Evolutionary conservation across 2,888 invertebrate genomes (phyloP).

Genomic region (Notocelia uddmanniana): DNA sequence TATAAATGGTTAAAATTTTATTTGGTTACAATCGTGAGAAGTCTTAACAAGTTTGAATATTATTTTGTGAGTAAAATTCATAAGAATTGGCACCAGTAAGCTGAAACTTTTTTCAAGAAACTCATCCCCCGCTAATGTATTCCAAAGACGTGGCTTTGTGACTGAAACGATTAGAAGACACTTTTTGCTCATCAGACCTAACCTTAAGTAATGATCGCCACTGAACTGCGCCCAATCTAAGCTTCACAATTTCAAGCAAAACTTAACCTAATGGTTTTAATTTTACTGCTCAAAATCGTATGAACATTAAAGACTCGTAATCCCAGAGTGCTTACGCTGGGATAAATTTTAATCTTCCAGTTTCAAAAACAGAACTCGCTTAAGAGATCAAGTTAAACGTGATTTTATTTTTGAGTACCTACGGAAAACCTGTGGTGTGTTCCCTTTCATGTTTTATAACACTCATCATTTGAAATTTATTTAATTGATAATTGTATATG

Average conservation of each 20-base stretch:
- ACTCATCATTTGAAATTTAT: neutral
- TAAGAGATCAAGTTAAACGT: conserved; percentile 15
- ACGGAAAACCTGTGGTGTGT: neutral
- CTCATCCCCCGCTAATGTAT: conserved; percentile 8
- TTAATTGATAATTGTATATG: too few species aligned
- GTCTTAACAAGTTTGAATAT: too few species aligned
- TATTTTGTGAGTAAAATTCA: neutral
- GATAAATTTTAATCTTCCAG: conserved; percentile 27
- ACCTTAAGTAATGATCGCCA: conserved; percentile 23
- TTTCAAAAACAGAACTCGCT: conserved; percentile 17
- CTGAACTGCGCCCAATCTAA: conserved; percentile 12
- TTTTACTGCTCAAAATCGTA: neutral
- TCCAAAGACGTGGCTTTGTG: conserved; percentile 8
- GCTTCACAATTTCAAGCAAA: neutral
- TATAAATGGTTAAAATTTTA: too few species aligned
- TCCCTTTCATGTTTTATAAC: neutral
- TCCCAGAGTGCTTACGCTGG: conserved; percentile 15
- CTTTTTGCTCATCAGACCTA: conserved; percentile 28
- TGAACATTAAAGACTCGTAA: neutral
- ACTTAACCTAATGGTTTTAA: neutral
- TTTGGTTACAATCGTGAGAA: too few species aligned
- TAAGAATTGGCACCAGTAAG: neutral
- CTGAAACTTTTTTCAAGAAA: neutral
- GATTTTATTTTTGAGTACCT: conserved; percentile 14
- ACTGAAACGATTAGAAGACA: conserved; percentile 23